phyloP scores from a whole-genome alignment of 1,140 invertebrate genomes.

The Apis florea region DNA sequence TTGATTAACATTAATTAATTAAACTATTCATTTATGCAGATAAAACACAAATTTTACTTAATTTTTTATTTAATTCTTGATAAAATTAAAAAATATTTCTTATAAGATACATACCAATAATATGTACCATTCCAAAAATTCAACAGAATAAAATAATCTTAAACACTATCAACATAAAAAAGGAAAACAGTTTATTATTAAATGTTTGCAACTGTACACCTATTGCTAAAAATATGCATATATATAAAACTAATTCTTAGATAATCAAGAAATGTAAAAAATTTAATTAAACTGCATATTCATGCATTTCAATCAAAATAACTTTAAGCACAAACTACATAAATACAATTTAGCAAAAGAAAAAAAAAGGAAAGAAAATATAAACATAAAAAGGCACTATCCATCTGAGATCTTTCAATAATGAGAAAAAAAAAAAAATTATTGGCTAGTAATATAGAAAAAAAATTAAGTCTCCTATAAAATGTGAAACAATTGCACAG shows the following conservation, averaged over 20 bases:
- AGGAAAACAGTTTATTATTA: conserved; percentile 27
- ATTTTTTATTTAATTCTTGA: conserved; percentile 64
- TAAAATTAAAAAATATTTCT: conserved; percentile 56
- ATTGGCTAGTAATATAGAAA: background rate
- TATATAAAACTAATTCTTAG: conserved; percentile 20
- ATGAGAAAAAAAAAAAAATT: conserved; percentile 11
- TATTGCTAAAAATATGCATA: conserved; percentile 49
- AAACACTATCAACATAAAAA: conserved; percentile 35
- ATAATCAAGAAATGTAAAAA: conserved; percentile 30
- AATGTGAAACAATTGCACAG: conserved; percentile 47
- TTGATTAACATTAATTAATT: conserved; percentile 22
- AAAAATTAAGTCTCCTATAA: conserved; percentile 37
- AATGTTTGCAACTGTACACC: conserved; percentile 44
- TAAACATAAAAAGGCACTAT: conserved; percentile 58
- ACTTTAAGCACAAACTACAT: conserved; percentile 59
- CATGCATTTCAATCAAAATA: conserved; percentile 61
- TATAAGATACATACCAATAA: conserved; percentile 34
- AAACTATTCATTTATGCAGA: conserved; percentile 18
- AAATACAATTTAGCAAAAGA: conserved; percentile 45
- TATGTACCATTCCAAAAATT: conserved; percentile 49
- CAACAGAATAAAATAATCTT: conserved; percentile 50
- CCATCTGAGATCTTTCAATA: conserved; percentile 58
- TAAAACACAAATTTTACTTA: conserved; percentile 62
- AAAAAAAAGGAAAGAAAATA: conserved; percentile 34
- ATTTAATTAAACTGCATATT: conserved; percentile 42